Evolutionary conservation across 2,113 vertebrate species (phyloP).

Genomic region (Montifringilla adamsi): DNA sequence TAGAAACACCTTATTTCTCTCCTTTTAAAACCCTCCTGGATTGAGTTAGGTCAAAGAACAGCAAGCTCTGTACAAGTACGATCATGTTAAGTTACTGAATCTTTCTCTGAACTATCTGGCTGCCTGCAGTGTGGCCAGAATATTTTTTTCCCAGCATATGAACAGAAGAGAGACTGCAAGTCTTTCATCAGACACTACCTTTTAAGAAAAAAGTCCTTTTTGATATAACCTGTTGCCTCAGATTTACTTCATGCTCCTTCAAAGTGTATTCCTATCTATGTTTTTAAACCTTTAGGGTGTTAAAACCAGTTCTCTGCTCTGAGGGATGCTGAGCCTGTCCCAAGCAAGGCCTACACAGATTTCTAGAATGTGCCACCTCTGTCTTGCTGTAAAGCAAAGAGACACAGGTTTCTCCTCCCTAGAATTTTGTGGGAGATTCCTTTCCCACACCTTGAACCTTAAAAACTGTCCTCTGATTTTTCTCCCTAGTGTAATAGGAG

Average conservation of each 20-base stretch:
- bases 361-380: neutral
- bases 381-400: neutral
- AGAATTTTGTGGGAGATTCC: neutral
- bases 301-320: neutral
- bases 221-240: neutral
- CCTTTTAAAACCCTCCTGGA: slow-evolving; percentile 42
- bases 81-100: slow-evolving; percentile 40
- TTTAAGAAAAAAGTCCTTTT: neutral
- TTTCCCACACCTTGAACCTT: neutral
- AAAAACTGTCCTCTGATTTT: neutral
- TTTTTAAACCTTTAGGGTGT: neutral
- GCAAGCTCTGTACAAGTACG: slow-evolving; percentile 39
- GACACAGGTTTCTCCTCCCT: neutral
- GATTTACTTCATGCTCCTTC: neutral
- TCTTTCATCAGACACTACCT: neutral
- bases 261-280: neutral
- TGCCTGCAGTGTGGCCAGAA: neutral
- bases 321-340: neutral
- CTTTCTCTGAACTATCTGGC: slow-evolving; percentile 6
- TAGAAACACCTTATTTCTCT: slow-evolving; percentile 47
- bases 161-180: neutral
- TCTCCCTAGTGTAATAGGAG: neutral
- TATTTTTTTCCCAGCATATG: neutral
- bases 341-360: too few relatives aligned
- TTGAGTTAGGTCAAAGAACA: slow-evolving; percentile 64